phyloP scores from a whole-genome alignment of 2,797 vertebrate species.

The Peromyscus eremicus region DNA sequence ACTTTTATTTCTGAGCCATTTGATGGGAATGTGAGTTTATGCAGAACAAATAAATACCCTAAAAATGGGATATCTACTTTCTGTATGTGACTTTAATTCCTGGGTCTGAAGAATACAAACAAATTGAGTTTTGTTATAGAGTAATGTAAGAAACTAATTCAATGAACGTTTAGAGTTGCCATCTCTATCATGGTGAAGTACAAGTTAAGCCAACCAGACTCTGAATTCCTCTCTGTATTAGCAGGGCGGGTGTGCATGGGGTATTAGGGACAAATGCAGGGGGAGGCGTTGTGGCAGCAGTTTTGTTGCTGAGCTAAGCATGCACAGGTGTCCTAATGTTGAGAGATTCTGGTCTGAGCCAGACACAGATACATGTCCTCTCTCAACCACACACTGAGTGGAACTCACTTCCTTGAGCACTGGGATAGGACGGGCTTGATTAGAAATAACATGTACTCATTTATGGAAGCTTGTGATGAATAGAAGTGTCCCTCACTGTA shows the following conservation, averaged over 20 bases:
- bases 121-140: slow-evolving; percentile 48
- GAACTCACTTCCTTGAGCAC: neutral
- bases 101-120: slow-evolving; percentile 4
- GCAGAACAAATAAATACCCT: neutral
- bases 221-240: neutral
- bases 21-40: slow-evolving; percentile 20
- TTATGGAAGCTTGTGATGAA: neutral
- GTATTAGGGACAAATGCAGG: neutral
- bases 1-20: slow-evolving; percentile 38
- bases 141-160: slow-evolving; percentile 41
- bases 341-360: neutral
- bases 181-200: neutral
- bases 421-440: neutral
- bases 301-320: neutral
- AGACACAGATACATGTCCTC: neutral
- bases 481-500: neutral
- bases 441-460: neutral
- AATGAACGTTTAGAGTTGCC: neutral
- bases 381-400: neutral
- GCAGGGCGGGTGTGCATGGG: neutral
- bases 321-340: neutral
- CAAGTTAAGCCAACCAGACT: neutral
- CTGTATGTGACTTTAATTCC: slow-evolving; percentile 5
- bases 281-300: neutral
- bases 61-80: slow-evolving; percentile 6